Percentiles rank a stretch among this genome's conserved stretches.
Evolutionary conservation across 2,113 vertebrate genomes (phyloP).

Genomic region (Pomatostomus ruficeps): DNA sequence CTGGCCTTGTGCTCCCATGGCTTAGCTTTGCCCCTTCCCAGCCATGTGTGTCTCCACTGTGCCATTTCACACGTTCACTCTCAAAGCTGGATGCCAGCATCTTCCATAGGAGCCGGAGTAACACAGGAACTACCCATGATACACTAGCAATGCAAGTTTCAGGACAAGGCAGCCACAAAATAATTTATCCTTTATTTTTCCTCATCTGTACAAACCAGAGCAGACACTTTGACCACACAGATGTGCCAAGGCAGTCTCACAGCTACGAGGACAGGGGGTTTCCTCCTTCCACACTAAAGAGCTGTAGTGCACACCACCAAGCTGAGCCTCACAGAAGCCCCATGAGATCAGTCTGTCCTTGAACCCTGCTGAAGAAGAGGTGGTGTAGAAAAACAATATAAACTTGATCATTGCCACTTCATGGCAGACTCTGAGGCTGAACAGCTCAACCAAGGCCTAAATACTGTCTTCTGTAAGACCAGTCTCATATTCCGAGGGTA

Average conservation of each 20-base stretch:
- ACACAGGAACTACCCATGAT: neutral
- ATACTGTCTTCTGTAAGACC: rapidly evolving
- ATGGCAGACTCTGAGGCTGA: neutral
- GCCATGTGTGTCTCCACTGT: rapidly evolving
- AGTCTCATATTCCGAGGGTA: neutral
- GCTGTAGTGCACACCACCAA: neutral
- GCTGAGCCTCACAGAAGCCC: neutral
- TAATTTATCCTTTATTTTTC: neutral
- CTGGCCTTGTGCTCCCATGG: too few species aligned
- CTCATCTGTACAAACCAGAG: neutral
- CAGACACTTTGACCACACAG: neutral
- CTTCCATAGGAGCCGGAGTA: neutral
- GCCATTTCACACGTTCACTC: neutral
- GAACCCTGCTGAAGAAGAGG: neutral
- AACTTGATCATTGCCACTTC: neutral
- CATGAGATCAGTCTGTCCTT: neutral
- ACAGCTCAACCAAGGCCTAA: neutral
- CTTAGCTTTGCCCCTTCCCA: neutral
- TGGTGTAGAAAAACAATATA: neutral
- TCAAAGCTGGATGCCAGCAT: neutral
- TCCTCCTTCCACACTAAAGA: neutral
- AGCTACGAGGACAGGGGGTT: neutral
- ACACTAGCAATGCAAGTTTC: rapidly evolving
- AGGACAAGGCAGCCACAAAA: neutral
- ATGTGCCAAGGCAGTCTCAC: neutral